These are phyloP conservation scores for Semaprochilodus insignis DNA, from an alignment of 2,797 vertebrate genomes.

Conservation along the genomic window DNA sequence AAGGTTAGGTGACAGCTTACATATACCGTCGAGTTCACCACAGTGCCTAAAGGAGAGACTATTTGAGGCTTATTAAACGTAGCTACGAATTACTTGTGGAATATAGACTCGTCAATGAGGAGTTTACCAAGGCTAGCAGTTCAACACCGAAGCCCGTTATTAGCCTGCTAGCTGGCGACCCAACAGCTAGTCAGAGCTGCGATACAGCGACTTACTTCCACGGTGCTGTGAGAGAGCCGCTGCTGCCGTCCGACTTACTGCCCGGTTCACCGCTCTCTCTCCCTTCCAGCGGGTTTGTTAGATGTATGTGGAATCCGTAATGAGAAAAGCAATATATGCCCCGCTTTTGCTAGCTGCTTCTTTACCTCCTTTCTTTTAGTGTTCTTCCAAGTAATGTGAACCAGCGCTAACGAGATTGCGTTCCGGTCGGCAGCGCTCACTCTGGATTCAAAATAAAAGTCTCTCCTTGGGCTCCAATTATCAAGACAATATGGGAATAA, in stretches of 20 bases:
- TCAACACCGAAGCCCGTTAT: not conserved
- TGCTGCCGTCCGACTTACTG: not conserved
- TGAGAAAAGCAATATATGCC: not conserved
- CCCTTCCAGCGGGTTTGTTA: not conserved
- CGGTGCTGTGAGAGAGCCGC: constrained; percentile 8
- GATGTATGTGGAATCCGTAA: constrained; percentile 6
- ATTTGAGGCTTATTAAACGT: not conserved
- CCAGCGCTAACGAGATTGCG: constrained; percentile 48
- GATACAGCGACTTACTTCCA: constrained; percentile 40
- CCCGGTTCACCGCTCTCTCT: not conserved
- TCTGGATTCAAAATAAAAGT: constrained; percentile 58
- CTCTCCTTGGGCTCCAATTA: not conserved
- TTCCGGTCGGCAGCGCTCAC: constrained; percentile 48
- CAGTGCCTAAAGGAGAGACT: too few relatives aligned
- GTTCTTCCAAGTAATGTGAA: constrained; percentile 61
- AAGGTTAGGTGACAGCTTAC: constrained; percentile 19
- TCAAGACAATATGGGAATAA: too few relatives aligned
- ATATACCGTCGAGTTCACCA: not conserved
- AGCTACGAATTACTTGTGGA: not conserved
- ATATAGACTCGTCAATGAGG: not conserved
- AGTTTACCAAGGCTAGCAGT: not conserved
- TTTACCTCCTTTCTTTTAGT: constrained; percentile 57
- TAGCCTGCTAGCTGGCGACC: not conserved
- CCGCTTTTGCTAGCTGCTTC: constrained; percentile 16
- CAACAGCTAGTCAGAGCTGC: constrained; percentile 21